phyloP scores from a whole-genome alignment of 37 sponge, comb jelly and placozoan species.

The Chondrosia reniformis region DNA sequence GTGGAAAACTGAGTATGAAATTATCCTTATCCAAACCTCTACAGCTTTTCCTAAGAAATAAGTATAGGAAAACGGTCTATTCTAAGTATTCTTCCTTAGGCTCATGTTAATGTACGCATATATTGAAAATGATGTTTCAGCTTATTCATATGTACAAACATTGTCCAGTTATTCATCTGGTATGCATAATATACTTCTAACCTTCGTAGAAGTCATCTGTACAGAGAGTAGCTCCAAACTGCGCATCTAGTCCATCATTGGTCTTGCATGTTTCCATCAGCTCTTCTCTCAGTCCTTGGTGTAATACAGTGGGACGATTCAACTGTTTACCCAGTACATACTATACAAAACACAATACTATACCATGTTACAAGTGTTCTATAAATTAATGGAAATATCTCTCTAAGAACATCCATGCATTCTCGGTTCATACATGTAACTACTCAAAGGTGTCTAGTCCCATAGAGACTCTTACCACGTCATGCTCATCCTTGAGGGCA shows the following conservation, averaged over 20 bases:
- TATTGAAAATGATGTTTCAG: too few relatives aligned
- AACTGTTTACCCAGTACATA: constrained; percentile 68
- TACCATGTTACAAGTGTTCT: neutral
- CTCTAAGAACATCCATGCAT: neutral
- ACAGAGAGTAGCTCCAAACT: constrained; percentile 83
- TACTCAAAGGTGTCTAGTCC: neutral
- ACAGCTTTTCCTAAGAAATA: too few relatives aligned
- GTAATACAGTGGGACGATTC: constrained; percentile 52
- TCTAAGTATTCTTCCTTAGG: neutral
- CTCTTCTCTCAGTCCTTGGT: constrained; percentile 65
- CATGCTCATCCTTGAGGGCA: constrained; percentile 68
- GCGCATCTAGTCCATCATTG: constrained; percentile 36
- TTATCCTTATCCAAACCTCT: too few relatives aligned
- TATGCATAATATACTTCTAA: too few relatives aligned
- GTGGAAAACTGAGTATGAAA: too few relatives aligned
- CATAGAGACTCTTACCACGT: constrained; percentile 56
- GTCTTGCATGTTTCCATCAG: constrained; percentile 45
- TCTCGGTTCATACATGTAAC: neutral
- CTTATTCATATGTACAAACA: too few relatives aligned
- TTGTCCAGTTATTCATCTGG: too few relatives aligned
- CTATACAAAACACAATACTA: neutral
- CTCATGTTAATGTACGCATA: neutral
- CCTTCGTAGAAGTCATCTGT: constrained; percentile 99
- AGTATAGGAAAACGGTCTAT: too few relatives aligned
- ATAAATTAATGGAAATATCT: neutral